Evolutionary conservation across 2,797 vertebrate species (phyloP).

Genomic region (Bryconaethiops microstoma): DNA sequence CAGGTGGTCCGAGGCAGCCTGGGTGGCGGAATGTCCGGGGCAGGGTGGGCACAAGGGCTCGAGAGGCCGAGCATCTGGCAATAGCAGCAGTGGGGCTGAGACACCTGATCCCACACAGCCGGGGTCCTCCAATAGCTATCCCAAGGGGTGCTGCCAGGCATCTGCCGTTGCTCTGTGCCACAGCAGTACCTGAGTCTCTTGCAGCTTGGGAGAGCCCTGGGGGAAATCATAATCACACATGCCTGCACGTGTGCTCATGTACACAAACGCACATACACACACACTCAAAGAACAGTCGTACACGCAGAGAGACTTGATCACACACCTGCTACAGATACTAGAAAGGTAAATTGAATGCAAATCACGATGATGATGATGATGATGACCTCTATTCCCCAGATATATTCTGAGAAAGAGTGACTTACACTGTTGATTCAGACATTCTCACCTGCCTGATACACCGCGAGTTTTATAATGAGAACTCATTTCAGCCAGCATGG

Average conservation of each 20-base stretch:
- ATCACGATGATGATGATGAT: neutral
- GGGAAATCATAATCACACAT: conserved; percentile 46
- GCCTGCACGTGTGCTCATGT: conserved; percentile 8
- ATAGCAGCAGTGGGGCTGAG: conserved; percentile 4
- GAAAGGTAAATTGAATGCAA: conserved; percentile 40
- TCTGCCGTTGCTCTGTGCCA: conserved; percentile 43
- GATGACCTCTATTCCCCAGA: conserved; percentile 25
- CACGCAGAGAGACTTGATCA: conserved; percentile 38
- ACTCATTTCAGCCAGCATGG: conserved; percentile 36
- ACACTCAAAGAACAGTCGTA: neutral
- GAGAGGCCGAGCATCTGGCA: conserved; percentile 48
- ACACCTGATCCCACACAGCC: conserved; percentile 54
- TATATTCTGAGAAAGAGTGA: conserved; percentile 34
- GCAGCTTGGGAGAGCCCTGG: conserved; percentile 13
- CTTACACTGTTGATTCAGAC: conserved; percentile 48
- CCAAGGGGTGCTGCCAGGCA: conserved; percentile 44
- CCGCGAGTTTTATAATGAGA: conserved; percentile 45
- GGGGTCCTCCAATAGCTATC: conserved; percentile 39
- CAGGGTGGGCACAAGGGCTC: conserved; percentile 32
- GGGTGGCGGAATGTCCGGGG: conserved; percentile 25
- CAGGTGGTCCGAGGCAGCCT: conserved; percentile 37
- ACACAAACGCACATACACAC: conserved; percentile 28
- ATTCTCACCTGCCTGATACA: conserved; percentile 45
- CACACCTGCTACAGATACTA: conserved; percentile 43
- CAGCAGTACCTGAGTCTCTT: conserved; percentile 37